Evolutionary conservation across 2,797 vertebrate species (phyloP), one percentile per base, ranked within the genome.

Genomic region (Alosa sapidissima): DNA sequence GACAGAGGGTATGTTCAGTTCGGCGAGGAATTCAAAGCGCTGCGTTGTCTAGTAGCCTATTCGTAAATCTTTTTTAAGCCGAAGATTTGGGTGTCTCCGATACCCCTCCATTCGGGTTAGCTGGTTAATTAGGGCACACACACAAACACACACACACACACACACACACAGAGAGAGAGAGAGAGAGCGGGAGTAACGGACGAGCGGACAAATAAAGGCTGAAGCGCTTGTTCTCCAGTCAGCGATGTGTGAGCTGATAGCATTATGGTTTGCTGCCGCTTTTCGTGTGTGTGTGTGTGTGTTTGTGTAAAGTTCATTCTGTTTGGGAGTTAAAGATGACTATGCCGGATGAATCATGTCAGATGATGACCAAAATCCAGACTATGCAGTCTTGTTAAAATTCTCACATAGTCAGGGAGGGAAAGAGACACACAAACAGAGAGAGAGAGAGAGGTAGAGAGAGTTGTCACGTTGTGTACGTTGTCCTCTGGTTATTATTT

Each of bases 241-340:
- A 72, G 65, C 65, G 65, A 72, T 72, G 65, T 72, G 65, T 72
- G 65, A 72, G 28, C 65, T 72, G 65, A 72, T 72, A 72, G 65
- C 65, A 72, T 72, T 72, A 72, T 72, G 65, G 65, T 72, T 41
- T 36, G 65, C 33, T 36, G 65, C 33, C 65, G 28, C 28, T 72
- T 72, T 55, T 55, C 54, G 33, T 41, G 65, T 41, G 65, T 72
- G 65, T 72, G 65, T 72, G 11, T 72, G 28, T 68, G 24, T 68
- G 65, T 68, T 28, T 72, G 33, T 41, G 28, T 41, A 41, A 72
- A 72, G 65, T 72, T 72, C 16, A 41, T 72, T 72, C 10, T 72
- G 65, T 72, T 72, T 36, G 65, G 65, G 65, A 72, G 65, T 68
- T 16, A 19, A 68, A 68, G 28, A 68, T 72, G 65, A 36, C 28